These are phyloP conservation scores for Helicolenus hilgendorfi DNA, from an alignment of 2,797 vertebrate species.

Conservation along the genomic window DNA sequence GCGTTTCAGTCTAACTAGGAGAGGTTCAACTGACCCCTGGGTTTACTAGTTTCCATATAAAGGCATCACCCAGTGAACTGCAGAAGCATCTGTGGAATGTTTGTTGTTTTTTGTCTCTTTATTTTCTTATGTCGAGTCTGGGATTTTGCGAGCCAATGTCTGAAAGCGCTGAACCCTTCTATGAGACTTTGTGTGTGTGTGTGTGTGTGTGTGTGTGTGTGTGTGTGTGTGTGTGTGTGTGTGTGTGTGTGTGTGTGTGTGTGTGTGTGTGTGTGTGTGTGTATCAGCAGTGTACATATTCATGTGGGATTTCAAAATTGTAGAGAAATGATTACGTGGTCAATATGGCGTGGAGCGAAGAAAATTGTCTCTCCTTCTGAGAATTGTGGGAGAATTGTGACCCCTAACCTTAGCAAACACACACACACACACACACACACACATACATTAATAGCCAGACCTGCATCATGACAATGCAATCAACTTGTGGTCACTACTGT, in stretches of 20 bases:
- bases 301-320: constrained; percentile 37
- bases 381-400: constrained; percentile 59
- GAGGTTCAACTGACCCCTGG: constrained; percentile 57
- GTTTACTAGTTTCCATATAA: constrained; percentile 86
- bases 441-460: not conserved
- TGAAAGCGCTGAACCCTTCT: constrained; percentile 17
- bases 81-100: constrained; percentile 87
- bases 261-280: not conserved
- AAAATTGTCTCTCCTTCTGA: not conserved
- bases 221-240: not conserved
- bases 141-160: constrained; percentile 59
- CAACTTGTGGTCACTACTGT: not conserved
- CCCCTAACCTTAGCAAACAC: constrained; percentile 46
- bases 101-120: constrained; percentile 70
- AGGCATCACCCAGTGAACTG: constrained; percentile 85
- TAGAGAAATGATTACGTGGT: constrained; percentile 29
- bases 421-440: not conserved
- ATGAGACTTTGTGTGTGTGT: not conserved
- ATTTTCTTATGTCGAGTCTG: constrained; percentile 49
- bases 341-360: constrained; percentile 7
- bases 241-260: not conserved
- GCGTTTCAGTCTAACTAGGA: constrained; percentile 50
- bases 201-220: not conserved
- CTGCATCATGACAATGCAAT: not conserved
- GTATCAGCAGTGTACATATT: constrained; percentile 6